Conservation (phyloP, 92 coral and sea anemone species). For the Meandrina meandrites region DNA sequence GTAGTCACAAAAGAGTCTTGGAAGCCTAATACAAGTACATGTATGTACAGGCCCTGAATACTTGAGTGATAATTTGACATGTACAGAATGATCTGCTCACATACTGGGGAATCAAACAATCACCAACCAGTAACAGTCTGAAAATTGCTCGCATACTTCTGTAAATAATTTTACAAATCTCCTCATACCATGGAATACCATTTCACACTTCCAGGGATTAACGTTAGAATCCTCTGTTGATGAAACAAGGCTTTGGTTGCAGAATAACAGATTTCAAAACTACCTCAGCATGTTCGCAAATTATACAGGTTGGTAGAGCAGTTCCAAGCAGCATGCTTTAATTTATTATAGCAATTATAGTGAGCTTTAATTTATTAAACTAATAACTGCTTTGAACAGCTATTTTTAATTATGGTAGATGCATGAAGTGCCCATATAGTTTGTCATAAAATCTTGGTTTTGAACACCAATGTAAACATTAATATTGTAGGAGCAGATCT, state of each 20-base stretch:
- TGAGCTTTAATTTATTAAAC: too few relatives aligned
- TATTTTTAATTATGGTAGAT: too few relatives aligned
- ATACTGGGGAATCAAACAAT: too few relatives aligned
- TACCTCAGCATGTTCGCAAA: constrained; percentile 80
- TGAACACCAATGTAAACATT: background rate
- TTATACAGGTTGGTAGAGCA: constrained; percentile 76
- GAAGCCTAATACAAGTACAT: too few relatives aligned
- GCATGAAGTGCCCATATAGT: background rate
- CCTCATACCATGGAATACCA: background rate
- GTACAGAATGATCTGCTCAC: too few relatives aligned
- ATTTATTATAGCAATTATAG: too few relatives aligned
- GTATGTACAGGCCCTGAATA: too few relatives aligned
- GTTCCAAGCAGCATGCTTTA: background rate
- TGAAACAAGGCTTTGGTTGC: constrained; percentile 95
- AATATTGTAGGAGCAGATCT: constrained; percentile 75
- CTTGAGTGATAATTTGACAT: too few relatives aligned
- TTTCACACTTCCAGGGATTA: constrained; percentile 52
- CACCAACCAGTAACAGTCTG: too few relatives aligned
- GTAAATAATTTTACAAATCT: background rate
- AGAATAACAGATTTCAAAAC: constrained; percentile 83
- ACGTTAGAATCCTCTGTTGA: constrained; percentile 84
- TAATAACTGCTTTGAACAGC: too few relatives aligned
- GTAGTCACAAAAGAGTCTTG: background rate
- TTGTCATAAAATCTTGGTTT: background rate
- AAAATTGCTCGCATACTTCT: background rate